Evolutionary conservation across 1,140 invertebrate genomes (phyloP).

Genomic region (Drosophila mojavensis): DNA sequence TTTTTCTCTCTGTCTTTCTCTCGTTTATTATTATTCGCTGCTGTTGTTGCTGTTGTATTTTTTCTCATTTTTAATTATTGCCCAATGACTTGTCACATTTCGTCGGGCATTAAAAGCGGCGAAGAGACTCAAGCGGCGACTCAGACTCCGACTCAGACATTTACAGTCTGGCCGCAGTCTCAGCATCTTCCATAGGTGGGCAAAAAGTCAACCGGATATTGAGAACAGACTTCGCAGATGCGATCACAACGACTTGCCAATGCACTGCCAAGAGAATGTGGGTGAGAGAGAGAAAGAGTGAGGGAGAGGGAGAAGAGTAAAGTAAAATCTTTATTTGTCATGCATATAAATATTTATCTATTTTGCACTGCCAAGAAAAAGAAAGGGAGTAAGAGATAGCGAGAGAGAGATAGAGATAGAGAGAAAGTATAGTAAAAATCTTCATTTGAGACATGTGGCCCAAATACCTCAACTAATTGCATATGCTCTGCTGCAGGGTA

Average conservation of each 20-base stretch:
- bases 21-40: constrained; percentile 4
- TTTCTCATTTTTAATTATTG: constrained; percentile 79
- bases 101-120: constrained; percentile 49
- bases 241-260: constrained; percentile 6
- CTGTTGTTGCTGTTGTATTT: constrained; percentile 26
- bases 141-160: background rate
- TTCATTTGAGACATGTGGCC: too few species aligned
- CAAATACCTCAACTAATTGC: too few species aligned
- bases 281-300: background rate
- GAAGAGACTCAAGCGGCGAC: constrained; percentile 19
- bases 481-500: too few species aligned
- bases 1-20: constrained; percentile 41
- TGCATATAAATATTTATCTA: too few species aligned
- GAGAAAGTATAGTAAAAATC: too few species aligned
- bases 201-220: constrained; percentile 63
- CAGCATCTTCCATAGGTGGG: constrained; percentile 37
- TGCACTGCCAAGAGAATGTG: constrained; percentile 5
- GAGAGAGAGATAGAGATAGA: too few species aligned
- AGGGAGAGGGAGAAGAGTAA: background rate
- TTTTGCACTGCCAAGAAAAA: background rate
- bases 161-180: background rate
- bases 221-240: constrained; percentile 8
- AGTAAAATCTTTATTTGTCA: too few species aligned
- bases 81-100: constrained; percentile 80
- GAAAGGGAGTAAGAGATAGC: too few species aligned